Percentiles rank a stretch among this genome's conserved stretches.
phyloP scores from a whole-genome alignment of 2,888 invertebrate genomes.

The Hemithea aestivaria region DNA sequence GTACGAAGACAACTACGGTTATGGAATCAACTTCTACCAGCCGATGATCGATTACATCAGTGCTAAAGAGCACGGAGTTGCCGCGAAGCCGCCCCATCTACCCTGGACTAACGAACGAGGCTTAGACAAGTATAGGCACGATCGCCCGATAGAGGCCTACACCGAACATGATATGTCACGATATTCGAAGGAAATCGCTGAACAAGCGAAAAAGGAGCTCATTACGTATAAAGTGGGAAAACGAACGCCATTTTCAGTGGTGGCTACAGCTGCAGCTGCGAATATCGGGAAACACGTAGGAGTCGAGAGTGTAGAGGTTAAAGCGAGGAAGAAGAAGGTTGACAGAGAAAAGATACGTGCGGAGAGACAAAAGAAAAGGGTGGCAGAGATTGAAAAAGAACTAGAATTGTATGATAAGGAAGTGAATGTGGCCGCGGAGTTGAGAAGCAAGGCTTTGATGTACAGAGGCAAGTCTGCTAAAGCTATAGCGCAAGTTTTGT shows the following conservation, averaged over 20 bases:
- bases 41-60: constrained; percentile 93
- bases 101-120: constrained; percentile 87
- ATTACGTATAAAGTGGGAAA: constrained; percentile 79
- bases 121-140: constrained; percentile 82
- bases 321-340: constrained; percentile 70
- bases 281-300: constrained; percentile 82
- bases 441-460: constrained; percentile 75
- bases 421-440: constrained; percentile 69
- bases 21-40: constrained; percentile 90
- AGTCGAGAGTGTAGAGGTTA: constrained; percentile 68
- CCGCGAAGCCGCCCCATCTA: constrained; percentile 80
- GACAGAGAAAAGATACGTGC: constrained; percentile 55
- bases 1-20: constrained; percentile 91
- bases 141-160: constrained; percentile 82
- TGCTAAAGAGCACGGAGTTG: constrained; percentile 78
- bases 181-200: constrained; percentile 83
- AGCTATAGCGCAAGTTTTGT: constrained; percentile 83
- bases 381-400: constrained; percentile 63
- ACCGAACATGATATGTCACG: constrained; percentile 82
- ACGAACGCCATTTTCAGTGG: constrained; percentile 80
- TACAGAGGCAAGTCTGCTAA: constrained; percentile 87
- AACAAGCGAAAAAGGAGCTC: constrained; percentile 84
- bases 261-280: constrained; percentile 81
- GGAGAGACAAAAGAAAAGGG: constrained; percentile 67
- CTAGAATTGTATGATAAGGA: constrained; percentile 61